Percentiles rank a stretch among this genome's conserved stretches.
Conservation (phyloP, 1,140 invertebrate genomes). For the Hypothenemus hampei region DNA sequence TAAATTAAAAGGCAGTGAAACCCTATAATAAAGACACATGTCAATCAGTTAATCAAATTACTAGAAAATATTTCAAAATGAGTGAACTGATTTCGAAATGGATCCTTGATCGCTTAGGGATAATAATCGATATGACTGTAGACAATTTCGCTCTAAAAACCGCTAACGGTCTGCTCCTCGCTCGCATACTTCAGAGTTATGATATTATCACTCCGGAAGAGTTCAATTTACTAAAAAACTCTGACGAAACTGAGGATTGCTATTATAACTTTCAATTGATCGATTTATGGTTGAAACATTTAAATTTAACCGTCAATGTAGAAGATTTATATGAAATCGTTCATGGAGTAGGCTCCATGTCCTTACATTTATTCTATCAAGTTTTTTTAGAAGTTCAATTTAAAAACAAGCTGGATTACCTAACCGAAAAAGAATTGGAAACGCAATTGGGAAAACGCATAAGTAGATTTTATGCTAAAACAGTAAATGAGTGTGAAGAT, state of each 20-base stretch:
- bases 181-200: slow-evolving; percentile 46
- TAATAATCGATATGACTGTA: slow-evolving; percentile 31
- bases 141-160: slow-evolving; percentile 40
- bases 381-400: slow-evolving; percentile 55
- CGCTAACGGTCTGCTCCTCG: slow-evolving; percentile 45
- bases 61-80: no score
- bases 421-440: slow-evolving; percentile 22
- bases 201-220: slow-evolving; percentile 45
- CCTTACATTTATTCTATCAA: slow-evolving; percentile 55
- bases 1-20: no score
- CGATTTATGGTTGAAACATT: slow-evolving; percentile 47
- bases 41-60: no score
- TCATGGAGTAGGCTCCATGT: slow-evolving; percentile 47
- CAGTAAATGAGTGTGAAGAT: background rate
- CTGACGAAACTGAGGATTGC: slow-evolving; percentile 45
- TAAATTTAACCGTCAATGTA: slow-evolving; percentile 49
- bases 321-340: slow-evolving; percentile 49
- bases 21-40: no score
- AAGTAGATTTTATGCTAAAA: slow-evolving; percentile 3
- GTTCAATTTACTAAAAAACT: slow-evolving; percentile 37
- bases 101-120: slow-evolving; percentile 34
- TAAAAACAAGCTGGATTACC: slow-evolving; percentile 39
- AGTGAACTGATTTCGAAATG: slow-evolving; percentile 35
- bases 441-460: background rate
- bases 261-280: slow-evolving; percentile 50